Evolutionary conservation across 2,113 vertebrate genomes (phyloP), one percentile per base, ranked within the genome.

Genomic region (Ceyx margarethae): DNA sequence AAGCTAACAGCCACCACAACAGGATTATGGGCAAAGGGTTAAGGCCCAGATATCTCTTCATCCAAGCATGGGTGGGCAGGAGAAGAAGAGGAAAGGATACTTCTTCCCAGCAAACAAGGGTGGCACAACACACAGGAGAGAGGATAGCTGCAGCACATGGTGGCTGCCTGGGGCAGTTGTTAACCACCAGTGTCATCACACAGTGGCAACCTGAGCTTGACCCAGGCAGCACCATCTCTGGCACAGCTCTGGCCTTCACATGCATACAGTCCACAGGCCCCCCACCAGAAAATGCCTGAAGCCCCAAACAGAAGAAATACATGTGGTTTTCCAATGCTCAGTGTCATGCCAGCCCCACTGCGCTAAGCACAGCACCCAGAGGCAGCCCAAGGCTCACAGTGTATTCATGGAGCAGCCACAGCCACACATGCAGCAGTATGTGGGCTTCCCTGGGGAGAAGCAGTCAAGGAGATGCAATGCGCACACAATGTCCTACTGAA

Each of bases 1-100:
- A 83, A 25, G 56, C 17, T 54, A 65, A 60, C 23, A 54, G 46
- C 51, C 20, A 53, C 0, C 22, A 53, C 0, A 0, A 15, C 33
- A 65, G 42, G 35, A 5, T 3, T 19, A 50, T 0, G 1, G 40
- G 45, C 21, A 46, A 77, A 25, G 23, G 11, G 2, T 12, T 48
- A 57, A 15, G 31, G 50, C 14, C 20, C 58, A 40, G 8, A 10
- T 19, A 33, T 19, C 35, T 75, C 67, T 13, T 18, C 4, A 5
- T 46, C 43, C 60, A 81, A 42, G 42, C 5, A 1, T 1, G 4
- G 21, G 17, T 13, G 33, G 51, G 8, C 23, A 64, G 28, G 51
- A 74, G 26, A 18, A 23, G 22, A 72, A 5, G 6, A 48, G 18
- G n/a, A 79, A 57, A 28, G 25, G 28, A 53, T 45, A 21, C 46